Evolutionary conservation across 2,888 invertebrate species (phyloP).

Genomic region (Augochlorella aurata): DNA sequence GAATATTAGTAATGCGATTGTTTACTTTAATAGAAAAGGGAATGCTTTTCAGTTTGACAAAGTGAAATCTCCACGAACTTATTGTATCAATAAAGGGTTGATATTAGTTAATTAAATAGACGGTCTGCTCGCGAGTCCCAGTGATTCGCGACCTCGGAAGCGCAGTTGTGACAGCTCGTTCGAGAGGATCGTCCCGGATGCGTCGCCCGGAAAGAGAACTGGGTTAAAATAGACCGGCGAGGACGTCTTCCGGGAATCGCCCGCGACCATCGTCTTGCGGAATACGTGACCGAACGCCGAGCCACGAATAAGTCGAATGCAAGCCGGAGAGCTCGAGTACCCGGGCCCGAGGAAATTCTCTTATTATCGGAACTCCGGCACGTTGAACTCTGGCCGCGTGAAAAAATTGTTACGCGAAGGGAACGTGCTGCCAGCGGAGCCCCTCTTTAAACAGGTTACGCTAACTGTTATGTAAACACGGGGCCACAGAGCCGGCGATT

Average conservation of each 20-base stretch:
- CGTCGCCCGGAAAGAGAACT: constrained; percentile 13
- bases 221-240: constrained; percentile 29
- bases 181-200: background rate
- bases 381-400: constrained; percentile 9
- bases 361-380: constrained; percentile 29
- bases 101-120: too few species aligned
- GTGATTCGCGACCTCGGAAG: background rate
- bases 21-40: too few species aligned
- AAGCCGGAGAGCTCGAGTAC: constrained; percentile 24
- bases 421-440: background rate
- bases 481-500: background rate
- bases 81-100: too few species aligned
- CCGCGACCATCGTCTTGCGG: background rate
- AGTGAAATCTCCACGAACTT: too few species aligned
- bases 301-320: constrained; percentile 19
- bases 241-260: constrained; percentile 14
- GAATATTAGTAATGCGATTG: too few species aligned
- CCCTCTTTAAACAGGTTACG: background rate
- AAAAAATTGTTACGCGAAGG: constrained; percentile 27
- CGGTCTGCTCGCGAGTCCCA: background rate
- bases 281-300: constrained; percentile 33
- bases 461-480: background rate
- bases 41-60: too few species aligned
- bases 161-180: background rate
- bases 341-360: constrained; percentile 25